Evolutionary conservation across 2,113 vertebrate genomes (phyloP), one percentile per base, ranked within the genome.

Genomic region (Lepus timidus): DNA sequence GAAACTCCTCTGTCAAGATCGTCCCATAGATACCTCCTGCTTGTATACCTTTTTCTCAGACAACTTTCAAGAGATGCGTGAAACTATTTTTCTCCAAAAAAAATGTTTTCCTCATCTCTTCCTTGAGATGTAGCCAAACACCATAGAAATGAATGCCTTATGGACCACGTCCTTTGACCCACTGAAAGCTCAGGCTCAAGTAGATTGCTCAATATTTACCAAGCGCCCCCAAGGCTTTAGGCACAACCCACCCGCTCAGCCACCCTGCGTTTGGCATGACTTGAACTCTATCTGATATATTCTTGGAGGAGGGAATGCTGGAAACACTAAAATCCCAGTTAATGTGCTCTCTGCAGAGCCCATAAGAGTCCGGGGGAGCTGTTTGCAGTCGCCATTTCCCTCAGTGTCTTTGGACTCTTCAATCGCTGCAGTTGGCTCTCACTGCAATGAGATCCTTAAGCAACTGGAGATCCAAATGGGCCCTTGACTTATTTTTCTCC

Each of bases 171-270:
- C 89, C 92, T 94, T 96, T 97, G 95, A 87, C 96, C 82, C 83
- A 86, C 89, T 83, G 58, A 82, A 95, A 95, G 36, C 55, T 49
- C 61, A 64, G 52, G 14, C 64, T 85, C 10, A 9, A 84, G 70
- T 27, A 76, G 23, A 70, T 96, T 95, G 94, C 91, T 96, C 93
- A 95, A 95, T 84, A 52, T 91, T 95, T 95, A 96, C 91, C 88
- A 75, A 87, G 70, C 31, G 19, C 51, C 84, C 88, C 88, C 58
- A 67, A 74, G 71, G 80, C 79, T 68, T 80, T 5, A 14, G 62
- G 78, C 58, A 92, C 68, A 71, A 31, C 85, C 58, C 11, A 61
- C 79, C 71, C 52, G 29, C 65, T 87, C 29, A 27, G 85, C 29
- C 58, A 81, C 62, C 62, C 19, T 84, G 58, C 58, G 22, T 85